Conservation (phyloP, 2,888 invertebrate species). For the Scelioninae gen. 2 region DNA sequence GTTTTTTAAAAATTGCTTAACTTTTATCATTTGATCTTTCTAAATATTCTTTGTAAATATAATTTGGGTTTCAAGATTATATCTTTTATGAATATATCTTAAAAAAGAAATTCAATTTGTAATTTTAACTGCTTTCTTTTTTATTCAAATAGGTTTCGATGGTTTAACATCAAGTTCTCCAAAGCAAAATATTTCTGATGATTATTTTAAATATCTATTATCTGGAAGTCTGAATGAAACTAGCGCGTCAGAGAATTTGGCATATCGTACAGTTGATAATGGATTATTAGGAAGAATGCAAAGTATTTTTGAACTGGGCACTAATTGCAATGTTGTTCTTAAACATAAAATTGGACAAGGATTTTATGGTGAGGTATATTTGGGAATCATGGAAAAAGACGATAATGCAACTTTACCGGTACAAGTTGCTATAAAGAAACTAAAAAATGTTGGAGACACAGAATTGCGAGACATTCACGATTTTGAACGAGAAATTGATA, state of each 20-base stretch:
- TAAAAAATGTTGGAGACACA: conserved; percentile 77
- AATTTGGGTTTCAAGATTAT: too few species aligned
- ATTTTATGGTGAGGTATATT: conserved; percentile 90
- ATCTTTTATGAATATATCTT: too few species aligned
- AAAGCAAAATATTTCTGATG: conserved; percentile 1
- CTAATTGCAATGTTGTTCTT: conserved; percentile 79
- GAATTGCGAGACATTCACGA: conserved; percentile 78
- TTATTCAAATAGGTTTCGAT: too few species aligned
- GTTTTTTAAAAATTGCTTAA: too few species aligned
- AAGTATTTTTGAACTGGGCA: conserved; percentile 78
- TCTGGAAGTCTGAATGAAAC: conserved; percentile 62
- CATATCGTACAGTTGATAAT: conserved; percentile 36
- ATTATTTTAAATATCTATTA: conserved; percentile 61
- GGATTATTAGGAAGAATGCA: conserved; percentile 74
- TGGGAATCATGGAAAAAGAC: conserved; percentile 82
- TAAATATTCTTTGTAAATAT: too few species aligned
- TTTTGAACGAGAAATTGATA: conserved; percentile 89
- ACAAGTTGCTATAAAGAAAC: conserved; percentile 82
- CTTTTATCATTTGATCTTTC: too few species aligned
- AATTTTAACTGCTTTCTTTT: too few species aligned
- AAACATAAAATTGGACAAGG: conserved; percentile 83
- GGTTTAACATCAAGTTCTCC: conserved; percentile 7
- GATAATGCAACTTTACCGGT: conserved; percentile 76
- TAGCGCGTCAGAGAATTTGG: conserved; percentile 19
- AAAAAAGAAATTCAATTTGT: background rate